These are phyloP conservation scores for Phengaris alcon DNA, from an alignment of 2,888 invertebrate genomes.

Conservation along the genomic window DNA sequence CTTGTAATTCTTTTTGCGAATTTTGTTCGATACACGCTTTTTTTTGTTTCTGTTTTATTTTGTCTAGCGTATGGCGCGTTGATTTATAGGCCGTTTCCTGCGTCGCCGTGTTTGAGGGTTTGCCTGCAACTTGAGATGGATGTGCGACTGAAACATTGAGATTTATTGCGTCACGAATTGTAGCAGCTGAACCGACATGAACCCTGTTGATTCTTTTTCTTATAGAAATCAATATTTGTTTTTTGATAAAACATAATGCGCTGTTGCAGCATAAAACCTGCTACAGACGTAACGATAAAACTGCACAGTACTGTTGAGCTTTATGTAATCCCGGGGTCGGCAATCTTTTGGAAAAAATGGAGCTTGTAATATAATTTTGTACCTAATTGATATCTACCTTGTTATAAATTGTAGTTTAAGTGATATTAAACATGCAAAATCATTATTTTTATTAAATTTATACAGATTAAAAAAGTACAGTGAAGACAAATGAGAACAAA, in stretches of 20 bases:
- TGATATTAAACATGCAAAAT: too few relatives aligned
- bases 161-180: constrained; percentile 12
- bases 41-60: constrained; percentile 64
- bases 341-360: too few relatives aligned
- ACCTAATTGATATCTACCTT: too few relatives aligned
- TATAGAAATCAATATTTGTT: constrained; percentile 13
- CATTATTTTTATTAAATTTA: too few relatives aligned
- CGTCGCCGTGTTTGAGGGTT: constrained; percentile 60
- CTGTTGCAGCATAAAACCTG: neutral
- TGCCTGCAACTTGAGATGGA: constrained; percentile 62
- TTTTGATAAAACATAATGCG: neutral
- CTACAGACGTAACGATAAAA: too few relatives aligned
- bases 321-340: too few relatives aligned
- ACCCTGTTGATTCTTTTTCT: neutral
- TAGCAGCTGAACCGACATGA: neutral
- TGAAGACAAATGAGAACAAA: too few relatives aligned
- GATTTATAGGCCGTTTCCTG: constrained; percentile 71
- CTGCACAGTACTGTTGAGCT: too few relatives aligned
- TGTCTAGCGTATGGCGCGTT: constrained; percentile 60
- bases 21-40: constrained; percentile 50
- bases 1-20: constrained; percentile 77
- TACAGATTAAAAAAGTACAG: too few relatives aligned
- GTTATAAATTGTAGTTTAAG: too few relatives aligned
- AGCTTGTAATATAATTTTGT: too few relatives aligned
- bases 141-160: constrained; percentile 36